Percentiles rank a stretch among this genome's conserved stretches.
Evolutionary conservation across 1,140 invertebrate species (phyloP).

Genomic region (Elysia chlorotica): DNA sequence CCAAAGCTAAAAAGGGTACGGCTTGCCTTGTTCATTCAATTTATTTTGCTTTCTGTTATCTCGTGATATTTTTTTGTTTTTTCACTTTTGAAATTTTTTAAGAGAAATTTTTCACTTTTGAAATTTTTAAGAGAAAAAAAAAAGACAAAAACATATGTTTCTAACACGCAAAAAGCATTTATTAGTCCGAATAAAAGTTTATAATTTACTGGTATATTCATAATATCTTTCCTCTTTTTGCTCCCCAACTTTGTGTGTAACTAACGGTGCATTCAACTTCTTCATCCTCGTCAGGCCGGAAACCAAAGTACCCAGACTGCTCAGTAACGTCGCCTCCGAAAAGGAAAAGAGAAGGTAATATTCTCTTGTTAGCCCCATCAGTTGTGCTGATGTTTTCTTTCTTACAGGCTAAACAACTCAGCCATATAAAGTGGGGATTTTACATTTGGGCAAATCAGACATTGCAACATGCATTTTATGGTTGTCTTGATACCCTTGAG

Average conservation of each 20-base stretch:
- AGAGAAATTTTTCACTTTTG: neutral
- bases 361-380: neutral
- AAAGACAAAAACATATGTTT: neutral
- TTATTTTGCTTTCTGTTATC: neutral
- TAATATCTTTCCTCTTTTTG: too few relatives aligned
- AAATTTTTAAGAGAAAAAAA: neutral
- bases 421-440: neutral
- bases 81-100: neutral
- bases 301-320: constrained; percentile 60
- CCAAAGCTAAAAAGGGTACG: constrained; percentile 57
- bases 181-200: too few relatives aligned
- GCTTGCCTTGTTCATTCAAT: too few relatives aligned
- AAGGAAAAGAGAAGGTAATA: constrained; percentile 86
- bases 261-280: too few relatives aligned
- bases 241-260: too few relatives aligned
- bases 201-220: too few relatives aligned
- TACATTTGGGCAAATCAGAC: neutral
- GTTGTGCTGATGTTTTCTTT: neutral
- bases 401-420: neutral
- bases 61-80: neutral
- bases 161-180: too few relatives aligned
- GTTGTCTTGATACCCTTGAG: neutral
- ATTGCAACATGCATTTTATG: neutral
- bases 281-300: too few relatives aligned
- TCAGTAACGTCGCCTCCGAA: constrained; percentile 72